phyloP scores from a whole-genome alignment of 2,797 vertebrate species.

The Girardinus metallicus region DNA sequence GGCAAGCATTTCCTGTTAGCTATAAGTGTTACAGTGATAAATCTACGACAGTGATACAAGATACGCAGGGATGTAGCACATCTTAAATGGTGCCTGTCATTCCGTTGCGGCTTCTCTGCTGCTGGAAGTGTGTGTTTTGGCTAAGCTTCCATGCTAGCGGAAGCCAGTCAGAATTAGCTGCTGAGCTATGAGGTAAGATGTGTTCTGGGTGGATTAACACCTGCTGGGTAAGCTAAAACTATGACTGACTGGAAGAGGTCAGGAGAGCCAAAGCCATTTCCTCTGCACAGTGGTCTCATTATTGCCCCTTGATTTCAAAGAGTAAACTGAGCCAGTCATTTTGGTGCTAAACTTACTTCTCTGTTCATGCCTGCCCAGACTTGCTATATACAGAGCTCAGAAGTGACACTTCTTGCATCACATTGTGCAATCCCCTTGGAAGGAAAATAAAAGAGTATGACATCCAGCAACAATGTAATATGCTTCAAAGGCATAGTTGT shows the following conservation, averaged over 20 bases:
- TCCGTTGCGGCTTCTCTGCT: constrained; percentile 43
- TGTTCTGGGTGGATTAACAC: constrained; percentile 75
- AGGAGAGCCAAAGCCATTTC: constrained; percentile 52
- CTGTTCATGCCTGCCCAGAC: constrained; percentile 35
- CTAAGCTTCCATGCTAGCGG: constrained; percentile 52
- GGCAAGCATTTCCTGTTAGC: constrained; percentile 20
- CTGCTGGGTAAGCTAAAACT: constrained; percentile 43
- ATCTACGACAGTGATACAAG: constrained; percentile 13
- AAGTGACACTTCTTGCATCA: constrained; percentile 50
- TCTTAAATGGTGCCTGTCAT: constrained; percentile 38
- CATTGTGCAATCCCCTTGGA: constrained; percentile 35
- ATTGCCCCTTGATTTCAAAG: constrained; percentile 28
- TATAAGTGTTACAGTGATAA: constrained; percentile 21
- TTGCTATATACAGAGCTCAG: constrained; percentile 4
- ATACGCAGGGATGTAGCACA: constrained; percentile 29
- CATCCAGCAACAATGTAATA: constrained; percentile 5
- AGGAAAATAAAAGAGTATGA: constrained; percentile 31
- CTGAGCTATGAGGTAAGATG: constrained; percentile 67
- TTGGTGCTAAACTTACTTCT: constrained; percentile 18
- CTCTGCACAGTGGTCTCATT: constrained; percentile 22
- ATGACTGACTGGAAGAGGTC: constrained; percentile 49
- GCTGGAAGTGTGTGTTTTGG: constrained; percentile 59
- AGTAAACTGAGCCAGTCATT: constrained; percentile 44
- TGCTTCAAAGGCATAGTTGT: constrained; percentile 6
- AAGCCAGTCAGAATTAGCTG: constrained; percentile 67